Base-by-base conservation (phyloP, 2,888 invertebrate species). In the Xanthia togata region DNA sequence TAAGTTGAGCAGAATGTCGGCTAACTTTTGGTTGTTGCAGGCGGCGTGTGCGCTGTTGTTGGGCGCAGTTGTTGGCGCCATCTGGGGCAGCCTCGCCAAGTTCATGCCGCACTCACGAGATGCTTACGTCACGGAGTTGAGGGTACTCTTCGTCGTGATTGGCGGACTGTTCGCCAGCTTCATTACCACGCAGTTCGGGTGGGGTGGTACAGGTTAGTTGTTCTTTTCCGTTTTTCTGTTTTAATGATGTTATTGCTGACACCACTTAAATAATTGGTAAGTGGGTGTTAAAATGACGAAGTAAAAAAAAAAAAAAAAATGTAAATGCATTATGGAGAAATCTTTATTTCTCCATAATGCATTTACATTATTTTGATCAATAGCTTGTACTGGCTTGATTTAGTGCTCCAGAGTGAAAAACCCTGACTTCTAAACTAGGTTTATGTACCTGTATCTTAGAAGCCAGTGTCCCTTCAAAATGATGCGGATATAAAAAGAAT, bases 161-260 rank as follows among this genome's bases (percentile, higher is more conserved):
- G 95, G 95, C 1, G 96, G 96, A 53, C 90, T 96, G 47, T 92
- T 94, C 60, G 91, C 90, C 4, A 95, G 92, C 90, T 94, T 95
- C 84, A 81, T 94, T 65, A 93, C 94, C 6, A 82, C 90, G 11
- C 88, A 92, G 70, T 75, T 93, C 9, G 96, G 95, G 57, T 96
- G 96, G 96, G 93, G 93, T 73, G 96, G 96, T 47, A 93, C 93
- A 76, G 95, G 96, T 96, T 65, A 85, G 91, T 89, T 63, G 2
- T 3, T n/a, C 1, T 20, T 14, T 9, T 14, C 1, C 2, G 11
- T 57, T 41, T 53, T 9, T 11, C 11, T 26, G 8, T 57, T 55
- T 20, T 41, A 26, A 20, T 63, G 0, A 14, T 38, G 23, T n/a
- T 63, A 6, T 62, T 62, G 38, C 38, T 4, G 23, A 23, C 62